Conservation (phyloP, 2,797 vertebrate genomes). For the Threskiornis aethiopicus region DNA sequence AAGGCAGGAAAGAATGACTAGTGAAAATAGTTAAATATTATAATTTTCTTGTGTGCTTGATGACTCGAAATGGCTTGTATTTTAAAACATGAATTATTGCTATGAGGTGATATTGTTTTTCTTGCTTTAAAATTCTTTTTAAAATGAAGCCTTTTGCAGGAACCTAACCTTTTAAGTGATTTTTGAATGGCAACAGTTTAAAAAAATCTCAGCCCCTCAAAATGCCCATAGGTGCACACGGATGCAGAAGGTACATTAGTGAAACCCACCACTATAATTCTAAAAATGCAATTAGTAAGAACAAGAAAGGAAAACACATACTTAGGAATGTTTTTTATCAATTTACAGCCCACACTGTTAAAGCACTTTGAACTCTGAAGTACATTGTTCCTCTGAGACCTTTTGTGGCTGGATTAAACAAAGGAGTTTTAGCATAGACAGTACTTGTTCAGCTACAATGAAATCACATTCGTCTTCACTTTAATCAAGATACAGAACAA, state of each 20-base stretch:
- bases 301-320: background rate
- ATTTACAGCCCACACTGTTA: background rate
- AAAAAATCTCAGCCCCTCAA: background rate
- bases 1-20: constrained; percentile 53
- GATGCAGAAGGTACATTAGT: background rate
- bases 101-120: background rate
- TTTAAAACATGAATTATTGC: constrained; percentile 21
- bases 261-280: background rate
- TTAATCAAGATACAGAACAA: background rate
- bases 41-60: constrained; percentile 4
- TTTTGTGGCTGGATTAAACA: background rate
- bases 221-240: background rate
- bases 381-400: background rate
- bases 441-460: background rate
- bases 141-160: background rate
- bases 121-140: background rate
- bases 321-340: background rate
- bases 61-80: background rate
- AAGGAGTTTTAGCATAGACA: background rate
- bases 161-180: background rate
- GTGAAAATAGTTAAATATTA: constrained; percentile 51
- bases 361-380: background rate
- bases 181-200: background rate
- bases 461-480: background rate
- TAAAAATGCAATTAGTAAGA: background rate